Base-by-base conservation (phyloP, 2,888 invertebrate species). In the Elgonia sp. region DNA sequence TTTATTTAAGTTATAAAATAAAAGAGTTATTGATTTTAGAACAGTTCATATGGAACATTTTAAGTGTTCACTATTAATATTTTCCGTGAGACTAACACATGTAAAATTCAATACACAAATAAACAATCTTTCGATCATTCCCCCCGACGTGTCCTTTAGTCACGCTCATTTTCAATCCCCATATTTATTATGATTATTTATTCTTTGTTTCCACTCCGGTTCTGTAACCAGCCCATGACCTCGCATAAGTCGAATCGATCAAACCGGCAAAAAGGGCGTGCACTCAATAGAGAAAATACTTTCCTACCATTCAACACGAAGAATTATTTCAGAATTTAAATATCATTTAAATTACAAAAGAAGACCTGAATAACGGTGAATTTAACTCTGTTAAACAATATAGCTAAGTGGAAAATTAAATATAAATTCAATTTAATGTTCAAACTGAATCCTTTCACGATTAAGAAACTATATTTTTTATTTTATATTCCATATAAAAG, bases 161-260 rank as follows among this genome's bases (percentile, higher is more conserved):
- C 80, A 70, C 62, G 70, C 80, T 80, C 70, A 40, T 50, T 60
- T 80, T 77, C 65, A 40, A 77, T 77, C 80, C 37, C 7, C 37
- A 7, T n/a, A 37, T 80, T 70, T 70, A 46, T 70, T 80, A 67
- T 77, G 53, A 55, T 77, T 80, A 37, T 79, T 69, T 46, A 16
- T 79, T 21, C 50, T 18, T 57, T 62, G 29, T 63, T 76, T 76
- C 18, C 29, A 50, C 57, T 46, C 70, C 8, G 21, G 18, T 55
- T 60, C 55, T 29, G 39, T 65, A 69, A 60, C 21, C 57, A 75
- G 46, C 60, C 57, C 82, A 73, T 83, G 82, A 75, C 82, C 72
- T 75, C 82, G 60, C 37, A 42, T 65, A 83, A 62, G 50, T 75
- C 37, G 57, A 67, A 83, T 83, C 75, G 82, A 75, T 83, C 73